Base-by-base conservation (phyloP, 2,113 vertebrate species). In the Colaptes auratus region DNA sequence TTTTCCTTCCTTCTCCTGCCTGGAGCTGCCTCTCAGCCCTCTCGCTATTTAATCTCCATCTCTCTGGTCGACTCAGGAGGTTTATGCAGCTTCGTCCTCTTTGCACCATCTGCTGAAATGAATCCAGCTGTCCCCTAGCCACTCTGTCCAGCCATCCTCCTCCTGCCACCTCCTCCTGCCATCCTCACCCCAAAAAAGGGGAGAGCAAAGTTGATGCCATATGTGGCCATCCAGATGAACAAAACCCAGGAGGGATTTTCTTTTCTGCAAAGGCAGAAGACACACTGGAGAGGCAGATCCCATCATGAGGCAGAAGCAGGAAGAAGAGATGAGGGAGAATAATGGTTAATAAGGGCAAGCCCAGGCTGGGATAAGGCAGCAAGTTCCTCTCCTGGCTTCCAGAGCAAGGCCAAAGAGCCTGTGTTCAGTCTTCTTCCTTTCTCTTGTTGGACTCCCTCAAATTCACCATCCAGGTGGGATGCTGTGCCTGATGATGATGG, bases 21-120 rank as follows among this genome's bases (percentile, higher is more conserved):
- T 85, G 67, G 61, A 95, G 90, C 86, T 92, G 86, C 90, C 72
- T 75, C 88, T 80, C 82, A 19, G 94, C 91, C 78, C 60, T 92
- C 89, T 92, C 44, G 25, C 95, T 95, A 64, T 95, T 97, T 96
- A 94, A 96, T 97, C 97, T 94, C 91, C 1, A 2, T 86, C 91
- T 96, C 92, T 92, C 92, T 52, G 89, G 86, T 58, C 84, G 93
- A 83, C 88, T 87, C 60, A 1, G 94, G 92, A 95, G 95, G 88
- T 95, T 91, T 89, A 82, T 4, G 50, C 84, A 86, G 85, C 88
- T 90, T 83, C 91, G 74, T 93, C 90, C 96, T 96, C 89, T 94
- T 90, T 89, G 71, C 93, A 96, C 88, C 96, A 89, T 95, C 95
- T 92, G 86, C 91, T 79, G 87, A 92, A 90, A 88, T 90, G 73